Percentiles rank a stretch among this genome's conserved stretches.
These are phyloP conservation scores for Rhagoletis pomonella DNA, from an alignment of 1,140 invertebrate genomes.

Conservation along the genomic window DNA sequence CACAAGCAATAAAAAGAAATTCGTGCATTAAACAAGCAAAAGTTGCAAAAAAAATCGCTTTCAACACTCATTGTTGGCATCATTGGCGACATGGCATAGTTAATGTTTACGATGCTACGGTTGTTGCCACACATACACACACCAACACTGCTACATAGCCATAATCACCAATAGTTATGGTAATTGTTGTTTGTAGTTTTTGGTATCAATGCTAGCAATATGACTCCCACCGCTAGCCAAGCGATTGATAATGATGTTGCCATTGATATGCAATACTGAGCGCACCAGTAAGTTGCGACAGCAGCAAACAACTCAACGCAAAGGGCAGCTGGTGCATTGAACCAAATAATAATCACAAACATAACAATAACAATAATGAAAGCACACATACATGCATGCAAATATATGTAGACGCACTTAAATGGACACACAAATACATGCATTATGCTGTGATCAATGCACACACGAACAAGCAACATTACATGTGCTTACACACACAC, in stretches of 20 bases:
- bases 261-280: conserved; percentile 3
- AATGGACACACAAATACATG: not conserved
- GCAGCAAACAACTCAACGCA: not conserved
- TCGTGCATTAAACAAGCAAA: no score
- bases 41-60: no score
- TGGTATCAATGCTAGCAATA: not conserved
- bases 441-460: not conserved
- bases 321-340: conserved; percentile 65
- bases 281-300: not conserved
- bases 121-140: not conserved
- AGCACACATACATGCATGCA: not conserved
- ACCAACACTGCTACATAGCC: not conserved
- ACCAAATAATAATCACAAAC: conserved; percentile 72
- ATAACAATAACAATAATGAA: conserved; percentile 72
- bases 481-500: no score
- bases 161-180: conserved; percentile 11
- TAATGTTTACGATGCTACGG: conserved; percentile 1
- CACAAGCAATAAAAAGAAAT: no score
- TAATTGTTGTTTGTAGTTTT: not conserved
- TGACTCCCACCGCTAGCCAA: not conserved
- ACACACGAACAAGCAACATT: not conserved
- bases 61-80: not conserved
- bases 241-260: not conserved
- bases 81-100: not conserved
- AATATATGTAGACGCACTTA: conserved; percentile 5